Conservation (phyloP, 2,797 vertebrate species). For the Chaetodon trifasciatus region DNA sequence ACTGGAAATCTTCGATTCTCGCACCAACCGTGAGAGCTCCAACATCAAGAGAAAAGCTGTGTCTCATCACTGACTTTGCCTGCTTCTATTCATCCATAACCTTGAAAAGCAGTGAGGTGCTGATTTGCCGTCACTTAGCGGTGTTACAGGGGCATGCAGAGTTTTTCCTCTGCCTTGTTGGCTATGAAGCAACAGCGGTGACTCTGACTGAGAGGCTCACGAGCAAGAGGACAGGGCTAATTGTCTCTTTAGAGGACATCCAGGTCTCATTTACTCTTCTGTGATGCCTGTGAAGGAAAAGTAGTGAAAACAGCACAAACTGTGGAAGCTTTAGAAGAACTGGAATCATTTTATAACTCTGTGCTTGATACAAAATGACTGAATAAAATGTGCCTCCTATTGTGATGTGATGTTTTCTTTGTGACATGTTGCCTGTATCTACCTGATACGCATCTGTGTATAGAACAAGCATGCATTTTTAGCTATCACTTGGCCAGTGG, state of each 20-base stretch:
- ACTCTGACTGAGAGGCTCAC: constrained; percentile 53
- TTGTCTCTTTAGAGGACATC: constrained; percentile 66
- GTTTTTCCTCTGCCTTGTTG: constrained; percentile 27
- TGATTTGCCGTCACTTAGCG: constrained; percentile 12
- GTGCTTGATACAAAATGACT: not conserved
- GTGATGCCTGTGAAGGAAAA: constrained; percentile 29
- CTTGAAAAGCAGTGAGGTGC: constrained; percentile 36
- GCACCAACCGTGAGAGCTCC: not conserved
- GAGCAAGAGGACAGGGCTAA: constrained; percentile 60
- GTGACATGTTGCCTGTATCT: not conserved
- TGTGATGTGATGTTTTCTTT: constrained; percentile 9
- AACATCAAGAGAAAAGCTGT: constrained; percentile 29
- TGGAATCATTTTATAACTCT: not conserved
- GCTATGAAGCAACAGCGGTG: constrained; percentile 67
- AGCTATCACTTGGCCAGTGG: not conserved
- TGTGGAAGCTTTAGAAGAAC: constrained; percentile 26
- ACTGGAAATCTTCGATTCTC: constrained; percentile 3
- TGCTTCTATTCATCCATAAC: constrained; percentile 39
- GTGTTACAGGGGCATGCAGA: no score
- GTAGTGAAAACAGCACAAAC: constrained; percentile 34
- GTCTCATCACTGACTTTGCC: constrained; percentile 14
- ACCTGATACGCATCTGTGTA: not conserved
- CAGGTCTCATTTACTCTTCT: constrained; percentile 58
- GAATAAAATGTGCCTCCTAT: not conserved
- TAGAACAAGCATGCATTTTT: not conserved